Percentiles rank a stretch among this genome's conserved stretches.
Conservation (phyloP, 1,140 invertebrate genomes). For the Calephelis nemesis region DNA sequence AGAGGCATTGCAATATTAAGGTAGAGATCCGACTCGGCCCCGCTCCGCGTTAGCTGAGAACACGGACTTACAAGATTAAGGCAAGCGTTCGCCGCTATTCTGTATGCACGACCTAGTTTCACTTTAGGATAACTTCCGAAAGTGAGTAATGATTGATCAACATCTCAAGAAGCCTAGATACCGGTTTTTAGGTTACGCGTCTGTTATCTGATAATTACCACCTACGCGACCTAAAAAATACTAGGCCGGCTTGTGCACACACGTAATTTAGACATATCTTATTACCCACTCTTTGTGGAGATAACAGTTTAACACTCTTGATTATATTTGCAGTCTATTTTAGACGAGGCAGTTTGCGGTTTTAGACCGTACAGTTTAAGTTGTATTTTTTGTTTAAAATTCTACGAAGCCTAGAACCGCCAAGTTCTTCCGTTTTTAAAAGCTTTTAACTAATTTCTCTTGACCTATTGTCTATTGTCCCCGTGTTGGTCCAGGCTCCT, state of each 20-base stretch:
- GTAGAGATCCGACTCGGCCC: too few relatives aligned
- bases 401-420: too few relatives aligned
- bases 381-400: too few relatives aligned
- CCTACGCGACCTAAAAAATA: constrained; percentile 20
- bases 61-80: constrained; percentile 18
- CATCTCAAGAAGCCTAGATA: constrained; percentile 22
- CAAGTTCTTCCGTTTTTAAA: too few relatives aligned
- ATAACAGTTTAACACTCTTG: neutral
- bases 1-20: too few relatives aligned
- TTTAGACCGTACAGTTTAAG: too few relatives aligned
- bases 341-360: too few relatives aligned
- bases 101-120: constrained; percentile 42
- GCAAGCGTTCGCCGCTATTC: constrained; percentile 32
- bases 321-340: neutral
- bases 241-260: constrained; percentile 10
- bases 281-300: neutral
- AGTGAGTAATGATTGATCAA: constrained; percentile 35
- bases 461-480: too few relatives aligned
- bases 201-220: constrained; percentile 32
- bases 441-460: too few relatives aligned
- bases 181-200: constrained; percentile 27
- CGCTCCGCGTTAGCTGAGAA: neutral
- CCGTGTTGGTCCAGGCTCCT: too few relatives aligned
- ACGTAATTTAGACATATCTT: constrained; percentile 4
- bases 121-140: constrained; percentile 31